Evolutionary conservation across 2,888 invertebrate species (phyloP).

Genomic region (Arctia plantaginis): DNA sequence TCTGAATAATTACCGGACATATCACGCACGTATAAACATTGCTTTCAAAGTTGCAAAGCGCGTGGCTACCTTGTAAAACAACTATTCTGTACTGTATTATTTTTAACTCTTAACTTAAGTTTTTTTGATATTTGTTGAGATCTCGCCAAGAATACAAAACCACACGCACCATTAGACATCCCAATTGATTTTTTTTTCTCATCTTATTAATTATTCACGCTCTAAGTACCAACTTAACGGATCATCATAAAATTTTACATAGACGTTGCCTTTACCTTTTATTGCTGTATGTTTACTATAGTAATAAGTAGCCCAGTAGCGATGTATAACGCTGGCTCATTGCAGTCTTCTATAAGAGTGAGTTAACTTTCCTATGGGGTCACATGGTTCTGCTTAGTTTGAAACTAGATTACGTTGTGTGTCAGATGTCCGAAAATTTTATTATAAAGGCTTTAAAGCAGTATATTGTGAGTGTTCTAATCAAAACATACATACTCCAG

Average conservation of each 20-base stretch:
- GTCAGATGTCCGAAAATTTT: too few relatives aligned
- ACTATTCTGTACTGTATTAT: constrained; percentile 31
- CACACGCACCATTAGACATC: not conserved
- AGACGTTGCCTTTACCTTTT: too few relatives aligned
- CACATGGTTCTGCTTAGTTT: too few relatives aligned
- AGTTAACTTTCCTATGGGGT: too few relatives aligned
- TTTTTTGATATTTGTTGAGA: not conserved
- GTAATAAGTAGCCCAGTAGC: not conserved
- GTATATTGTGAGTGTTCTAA: too few relatives aligned
- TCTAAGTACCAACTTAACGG: too few relatives aligned
- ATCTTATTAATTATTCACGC: too few relatives aligned
- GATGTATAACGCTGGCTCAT: not conserved
- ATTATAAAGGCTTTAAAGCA: too few relatives aligned
- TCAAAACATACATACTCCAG: too few relatives aligned
- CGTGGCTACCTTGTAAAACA: constrained; percentile 17
- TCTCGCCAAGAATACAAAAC: not conserved
- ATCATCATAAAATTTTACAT: not conserved
- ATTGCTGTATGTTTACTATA: not conserved
- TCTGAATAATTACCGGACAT: constrained; percentile 39
- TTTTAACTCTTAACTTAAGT: not conserved
- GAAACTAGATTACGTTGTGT: too few relatives aligned
- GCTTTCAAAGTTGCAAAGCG: constrained; percentile 20
- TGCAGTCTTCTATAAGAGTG: too few relatives aligned
- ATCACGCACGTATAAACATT: constrained; percentile 39
- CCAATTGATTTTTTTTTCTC: not conserved